Conservation (phyloP, 2,113 vertebrate species). For the Cnemophilus loriae region DNA sequence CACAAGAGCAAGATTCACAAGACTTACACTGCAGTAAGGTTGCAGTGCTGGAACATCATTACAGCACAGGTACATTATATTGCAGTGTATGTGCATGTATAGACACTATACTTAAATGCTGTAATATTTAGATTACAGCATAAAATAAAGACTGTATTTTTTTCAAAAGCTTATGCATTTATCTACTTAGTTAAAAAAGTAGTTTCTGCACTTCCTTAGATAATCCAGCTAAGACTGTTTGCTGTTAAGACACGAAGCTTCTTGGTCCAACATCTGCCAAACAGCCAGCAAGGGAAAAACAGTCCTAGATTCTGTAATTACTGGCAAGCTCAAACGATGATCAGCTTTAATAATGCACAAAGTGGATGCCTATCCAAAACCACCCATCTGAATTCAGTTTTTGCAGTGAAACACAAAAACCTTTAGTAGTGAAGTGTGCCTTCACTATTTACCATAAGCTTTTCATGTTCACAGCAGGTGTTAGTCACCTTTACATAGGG, state of each 20-base stretch:
- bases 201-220: not conserved
- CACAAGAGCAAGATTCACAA: not conserved
- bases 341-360: not conserved
- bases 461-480: not conserved
- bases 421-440: not conserved
- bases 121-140: not conserved
- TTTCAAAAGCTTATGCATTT: not conserved
- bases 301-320: not conserved
- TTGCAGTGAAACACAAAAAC: not conserved
- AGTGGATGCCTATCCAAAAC: not conserved
- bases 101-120: not conserved
- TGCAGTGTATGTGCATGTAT: not conserved
- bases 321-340: not conserved
- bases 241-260: not conserved
- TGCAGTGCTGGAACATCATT: not conserved
- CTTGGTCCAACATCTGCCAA: not conserved
- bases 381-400: not conserved
- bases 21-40: not conserved
- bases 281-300: not conserved
- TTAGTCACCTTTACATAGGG: not conserved
- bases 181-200: not conserved
- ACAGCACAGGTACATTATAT: not conserved
- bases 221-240: not conserved
- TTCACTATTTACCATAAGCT: not conserved
- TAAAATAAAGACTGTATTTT: not conserved